Base-by-base conservation (phyloP, 2,113 vertebrate species). In the Miniopterus natalensis region DNA sequence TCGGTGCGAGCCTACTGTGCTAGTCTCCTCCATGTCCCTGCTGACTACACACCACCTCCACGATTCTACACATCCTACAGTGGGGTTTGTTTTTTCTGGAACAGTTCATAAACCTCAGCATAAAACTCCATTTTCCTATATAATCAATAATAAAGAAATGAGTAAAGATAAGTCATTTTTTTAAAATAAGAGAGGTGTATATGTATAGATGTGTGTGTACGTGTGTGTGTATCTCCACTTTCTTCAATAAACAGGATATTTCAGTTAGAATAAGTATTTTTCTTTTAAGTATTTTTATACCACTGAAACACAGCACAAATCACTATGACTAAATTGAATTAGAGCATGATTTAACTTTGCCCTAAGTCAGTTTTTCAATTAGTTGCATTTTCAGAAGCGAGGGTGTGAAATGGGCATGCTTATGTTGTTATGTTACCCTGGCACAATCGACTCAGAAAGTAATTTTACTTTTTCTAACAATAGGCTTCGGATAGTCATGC, bases 311-410 rank as follows among this genome's bases (percentile, higher is more conserved):
- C 2, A 84, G 66, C 47, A 88, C 13, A 63, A 68, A 85, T 88
- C 27, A 27, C 13, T 12, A 85, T n/a, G 42, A 90, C 63, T 84
- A 96, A 55, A 63, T 92, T 59, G 65, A 95, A 68, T 45, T 31
- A 79, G 10, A 75, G 2, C 57, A 21, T 45, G 77, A 75, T 49
- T 66, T 55, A 73, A 61, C 47, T 96, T 93, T 66, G 59, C 27
- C 57, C 18, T 78, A 80, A 77, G 10, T 65, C 59, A 90, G 53
- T 45, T 94, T 95, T 92, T 83, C 71, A 73, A 74, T 78, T 77
- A 73, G 81, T 51, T 71, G 71, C 77, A 77, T 49, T 86, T 95
- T 88, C 89, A 94, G 71, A 75, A 84, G 59, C 15, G 42, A 93
- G 23, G 55, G 20, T 83, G 6, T 86, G 17, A 94, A 55, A n/a